Evolutionary conservation across 2,113 vertebrate genomes (phyloP).

Genomic region (Sander vitreus): DNA sequence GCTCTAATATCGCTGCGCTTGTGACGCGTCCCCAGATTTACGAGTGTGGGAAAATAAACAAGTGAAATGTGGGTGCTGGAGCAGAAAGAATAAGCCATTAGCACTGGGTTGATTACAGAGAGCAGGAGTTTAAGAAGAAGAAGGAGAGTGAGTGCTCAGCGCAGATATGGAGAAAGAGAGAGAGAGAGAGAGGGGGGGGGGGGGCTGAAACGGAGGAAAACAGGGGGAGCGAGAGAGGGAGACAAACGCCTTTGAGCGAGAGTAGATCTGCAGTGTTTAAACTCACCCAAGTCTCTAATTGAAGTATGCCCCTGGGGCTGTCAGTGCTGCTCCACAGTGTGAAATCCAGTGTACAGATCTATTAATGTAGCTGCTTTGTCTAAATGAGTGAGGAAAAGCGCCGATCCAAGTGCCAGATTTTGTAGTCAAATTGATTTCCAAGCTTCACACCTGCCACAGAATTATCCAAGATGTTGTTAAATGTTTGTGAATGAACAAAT

Average conservation of each 20-base stretch:
- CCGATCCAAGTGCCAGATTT: slow-evolving; percentile 58
- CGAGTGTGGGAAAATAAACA: slow-evolving; percentile 99
- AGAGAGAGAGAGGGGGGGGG: slow-evolving; percentile 11
- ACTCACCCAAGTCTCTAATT: slow-evolving; percentile 84
- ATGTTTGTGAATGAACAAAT: slow-evolving; percentile 45
- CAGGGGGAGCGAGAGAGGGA: slow-evolving; percentile 36
- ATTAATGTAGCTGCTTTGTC: slow-evolving; percentile 72
- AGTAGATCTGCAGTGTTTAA: slow-evolving; percentile 82
- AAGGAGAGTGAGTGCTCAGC: slow-evolving; percentile 74
- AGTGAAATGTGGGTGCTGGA: slow-evolving; percentile 99
- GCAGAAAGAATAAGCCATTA: slow-evolving; percentile 99
- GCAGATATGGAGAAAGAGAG: slow-evolving; percentile 69
- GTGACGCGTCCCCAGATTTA: slow-evolving; percentile 97
- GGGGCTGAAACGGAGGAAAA: background rate
- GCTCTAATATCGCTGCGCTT: slow-evolving; percentile 97
- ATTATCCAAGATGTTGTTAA: slow-evolving; percentile 38
- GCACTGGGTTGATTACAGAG: slow-evolving; percentile 98
- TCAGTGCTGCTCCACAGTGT: slow-evolving; percentile 70
- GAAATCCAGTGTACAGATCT: slow-evolving; percentile 73
- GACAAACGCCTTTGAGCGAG: slow-evolving; percentile 73
- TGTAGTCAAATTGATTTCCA: slow-evolving; percentile 63
- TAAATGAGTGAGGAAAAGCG: slow-evolving; percentile 73
- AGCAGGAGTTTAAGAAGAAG: slow-evolving; percentile 87
- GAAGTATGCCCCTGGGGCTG: slow-evolving; percentile 82
- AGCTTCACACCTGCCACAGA: slow-evolving; percentile 58